Evolutionary conservation across 2,113 vertebrate genomes (phyloP).

Genomic region (Pteruthius melanotis): DNA sequence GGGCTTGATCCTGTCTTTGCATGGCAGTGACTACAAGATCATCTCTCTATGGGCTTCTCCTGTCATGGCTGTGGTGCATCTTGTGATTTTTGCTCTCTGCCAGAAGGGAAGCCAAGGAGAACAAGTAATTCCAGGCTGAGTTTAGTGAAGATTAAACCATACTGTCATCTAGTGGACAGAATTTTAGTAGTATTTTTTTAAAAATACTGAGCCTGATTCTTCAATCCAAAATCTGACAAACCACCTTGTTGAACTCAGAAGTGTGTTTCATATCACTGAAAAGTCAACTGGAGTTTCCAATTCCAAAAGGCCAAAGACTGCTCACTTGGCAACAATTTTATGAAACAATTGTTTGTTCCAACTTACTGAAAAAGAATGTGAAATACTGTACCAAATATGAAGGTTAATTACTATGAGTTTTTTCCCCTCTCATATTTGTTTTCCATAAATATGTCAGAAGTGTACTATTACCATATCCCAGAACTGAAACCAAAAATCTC

Average conservation of each 20-base stretch:
- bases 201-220: not conserved
- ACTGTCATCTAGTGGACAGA: conserved; percentile 55
- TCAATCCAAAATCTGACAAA: not conserved
- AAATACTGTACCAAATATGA: not conserved
- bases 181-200: not conserved
- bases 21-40: not conserved
- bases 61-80: rapidly evolving
- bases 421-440: not conserved
- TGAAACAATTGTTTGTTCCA: not conserved
- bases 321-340: not conserved
- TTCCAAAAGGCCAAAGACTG: not conserved
- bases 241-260: not conserved
- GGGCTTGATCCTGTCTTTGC: not conserved
- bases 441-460: not conserved
- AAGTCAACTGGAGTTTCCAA: not conserved
- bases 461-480: not conserved
- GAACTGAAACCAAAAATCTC: not conserved
- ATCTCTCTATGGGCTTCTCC: not conserved
- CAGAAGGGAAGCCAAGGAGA: not conserved
- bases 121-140: not conserved
- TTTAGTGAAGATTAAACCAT: not conserved
- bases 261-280: not conserved
- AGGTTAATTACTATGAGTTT: not conserved
- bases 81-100: not conserved
- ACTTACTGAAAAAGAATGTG: not conserved